A percentile compares a stretch with the other conserved stretches of the same genome.
Evolutionary conservation across 2,888 invertebrate genomes (phyloP).

Genomic region (Emmelina monodactyla): DNA sequence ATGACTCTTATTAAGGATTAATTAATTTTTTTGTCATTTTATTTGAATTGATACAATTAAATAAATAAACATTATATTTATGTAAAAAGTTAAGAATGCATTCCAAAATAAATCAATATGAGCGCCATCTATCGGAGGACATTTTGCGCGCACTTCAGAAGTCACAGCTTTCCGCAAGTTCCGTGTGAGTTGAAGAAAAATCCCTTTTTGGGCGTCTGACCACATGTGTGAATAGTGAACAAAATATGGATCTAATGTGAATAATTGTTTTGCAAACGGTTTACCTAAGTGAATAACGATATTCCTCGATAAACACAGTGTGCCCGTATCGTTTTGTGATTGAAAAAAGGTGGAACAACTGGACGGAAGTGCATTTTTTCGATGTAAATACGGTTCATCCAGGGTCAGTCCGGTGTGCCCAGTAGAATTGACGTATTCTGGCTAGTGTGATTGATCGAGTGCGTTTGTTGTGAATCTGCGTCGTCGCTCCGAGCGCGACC

Average conservation of each 20-base stretch:
- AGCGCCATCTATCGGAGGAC: slow-evolving; percentile 52
- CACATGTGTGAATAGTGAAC: slow-evolving; percentile 70
- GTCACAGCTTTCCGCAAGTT: slow-evolving; percentile 63
- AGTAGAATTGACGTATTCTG: slow-evolving; percentile 45
- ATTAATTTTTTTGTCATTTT: too few relatives aligned
- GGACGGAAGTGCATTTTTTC: slow-evolving; percentile 61
- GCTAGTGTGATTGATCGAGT: slow-evolving; percentile 27
- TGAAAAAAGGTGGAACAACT: slow-evolving; percentile 41
- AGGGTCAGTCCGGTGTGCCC: slow-evolving; percentile 60
- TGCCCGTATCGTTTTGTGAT: slow-evolving; percentile 39
- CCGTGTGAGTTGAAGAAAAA: slow-evolving; percentile 69
- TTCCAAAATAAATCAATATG: slow-evolving; percentile 23
- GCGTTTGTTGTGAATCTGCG: slow-evolving; percentile 28
- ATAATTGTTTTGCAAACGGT: slow-evolving; percentile 35
- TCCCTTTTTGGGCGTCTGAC: slow-evolving; percentile 74
- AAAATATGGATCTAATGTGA: slow-evolving; percentile 59
- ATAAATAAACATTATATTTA: too few relatives aligned
- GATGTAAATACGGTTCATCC: slow-evolving; percentile 62
- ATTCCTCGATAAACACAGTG: slow-evolving; percentile 39
- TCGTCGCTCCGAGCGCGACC: slow-evolving; percentile 34
- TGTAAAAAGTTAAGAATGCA: slow-evolving; percentile 35
- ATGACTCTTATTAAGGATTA: too few relatives aligned
- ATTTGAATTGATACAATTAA: too few relatives aligned
- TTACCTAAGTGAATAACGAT: slow-evolving; percentile 38
- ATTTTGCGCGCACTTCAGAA: slow-evolving; percentile 56